phyloP scores from a whole-genome alignment of 2,888 invertebrate species.

The Loripinus fragilis region DNA sequence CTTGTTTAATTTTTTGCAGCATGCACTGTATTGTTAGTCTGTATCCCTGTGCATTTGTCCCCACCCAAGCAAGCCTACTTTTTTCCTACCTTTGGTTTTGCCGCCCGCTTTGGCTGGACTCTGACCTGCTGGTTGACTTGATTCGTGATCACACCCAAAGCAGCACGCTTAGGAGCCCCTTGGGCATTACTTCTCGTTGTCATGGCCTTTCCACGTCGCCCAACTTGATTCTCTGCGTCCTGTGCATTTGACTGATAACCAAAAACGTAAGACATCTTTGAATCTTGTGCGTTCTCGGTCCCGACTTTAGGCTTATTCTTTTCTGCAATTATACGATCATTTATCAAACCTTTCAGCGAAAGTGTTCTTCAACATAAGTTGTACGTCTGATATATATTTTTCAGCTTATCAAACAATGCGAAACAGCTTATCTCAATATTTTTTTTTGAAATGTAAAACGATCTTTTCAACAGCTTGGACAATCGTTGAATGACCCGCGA shows the following conservation, averaged over 20 bases:
- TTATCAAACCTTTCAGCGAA: neutral
- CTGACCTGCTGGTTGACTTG: conserved; percentile 68
- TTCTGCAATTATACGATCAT: neutral
- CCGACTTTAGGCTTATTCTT: neutral
- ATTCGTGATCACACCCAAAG: conserved; percentile 80
- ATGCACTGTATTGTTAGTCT: no score
- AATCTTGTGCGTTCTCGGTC: neutral
- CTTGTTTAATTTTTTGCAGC: no score
- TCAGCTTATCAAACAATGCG: neutral
- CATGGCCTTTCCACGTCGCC: conserved; percentile 62
- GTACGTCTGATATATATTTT: neutral
- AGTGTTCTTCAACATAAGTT: neutral
- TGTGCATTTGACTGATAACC: conserved; percentile 41
- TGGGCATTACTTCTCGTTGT: conserved; percentile 57
- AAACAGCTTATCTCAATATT: conserved; percentile 1
- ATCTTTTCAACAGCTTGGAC: conserved; percentile 47
- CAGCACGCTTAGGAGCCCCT: conserved; percentile 73
- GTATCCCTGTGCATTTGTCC: no score
- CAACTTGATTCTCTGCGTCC: conserved; percentile 66
- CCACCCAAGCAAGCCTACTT: no score
- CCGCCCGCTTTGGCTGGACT: conserved; percentile 78
- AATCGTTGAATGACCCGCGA: conserved; percentile 78
- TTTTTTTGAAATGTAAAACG: conserved; percentile 38
- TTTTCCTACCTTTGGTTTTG: conserved; percentile 73
- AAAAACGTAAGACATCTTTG: conserved; percentile 65